phyloP scores from a whole-genome alignment of 37 sponge, comb jelly and placozoan species.

The Bolinopsis microptera region DNA sequence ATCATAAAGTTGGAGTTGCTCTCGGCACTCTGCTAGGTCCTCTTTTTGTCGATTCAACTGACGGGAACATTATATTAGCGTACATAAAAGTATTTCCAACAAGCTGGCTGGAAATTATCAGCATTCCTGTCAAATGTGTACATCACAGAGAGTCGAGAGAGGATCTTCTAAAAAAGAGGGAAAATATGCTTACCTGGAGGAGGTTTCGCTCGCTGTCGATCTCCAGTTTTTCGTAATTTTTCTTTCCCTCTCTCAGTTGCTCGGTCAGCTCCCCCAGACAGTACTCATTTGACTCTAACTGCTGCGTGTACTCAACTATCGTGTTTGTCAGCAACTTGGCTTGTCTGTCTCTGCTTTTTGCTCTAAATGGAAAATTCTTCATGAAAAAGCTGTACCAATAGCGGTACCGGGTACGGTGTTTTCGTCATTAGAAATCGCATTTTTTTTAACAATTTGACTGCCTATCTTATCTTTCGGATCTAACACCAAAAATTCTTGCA shows the following conservation, averaged over 20 bases:
- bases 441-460: too few species aligned
- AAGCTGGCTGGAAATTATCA: too few species aligned
- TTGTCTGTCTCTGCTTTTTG: background rate
- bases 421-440: too few species aligned
- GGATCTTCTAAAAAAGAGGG: too few species aligned
- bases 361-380: too few species aligned
- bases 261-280: background rate
- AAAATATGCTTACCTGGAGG: background rate
- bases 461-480: too few species aligned
- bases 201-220: background rate
- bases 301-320: background rate
- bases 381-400: too few species aligned
- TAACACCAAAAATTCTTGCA: too few species aligned
- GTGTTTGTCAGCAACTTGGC: conserved; percentile 25
- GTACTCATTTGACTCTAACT: background rate
- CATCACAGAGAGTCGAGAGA: too few species aligned
- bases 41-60: background rate
- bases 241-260: background rate
- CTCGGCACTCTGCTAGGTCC: background rate
- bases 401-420: too few species aligned
- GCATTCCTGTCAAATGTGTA: too few species aligned
- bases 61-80: background rate
- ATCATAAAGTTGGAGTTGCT: conserved; percentile 36
- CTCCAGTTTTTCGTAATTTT: background rate
- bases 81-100: too few species aligned